Conservation (phyloP, 2,797 vertebrate genomes). For the Buphagus erythrorhynchus region DNA sequence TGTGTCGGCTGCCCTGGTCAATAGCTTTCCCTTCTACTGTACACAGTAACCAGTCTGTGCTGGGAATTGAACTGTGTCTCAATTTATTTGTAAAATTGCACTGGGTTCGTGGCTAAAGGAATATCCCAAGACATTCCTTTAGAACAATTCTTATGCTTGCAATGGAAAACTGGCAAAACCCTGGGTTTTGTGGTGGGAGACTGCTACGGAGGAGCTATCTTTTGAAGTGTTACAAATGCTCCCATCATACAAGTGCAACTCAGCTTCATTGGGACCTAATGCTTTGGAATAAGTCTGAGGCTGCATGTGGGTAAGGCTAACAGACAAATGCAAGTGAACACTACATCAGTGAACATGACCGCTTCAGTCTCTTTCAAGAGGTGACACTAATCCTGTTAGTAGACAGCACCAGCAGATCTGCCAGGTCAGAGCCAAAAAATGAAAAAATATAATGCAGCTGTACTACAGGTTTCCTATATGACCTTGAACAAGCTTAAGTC, state of each 20-base stretch:
- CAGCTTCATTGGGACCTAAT: not conserved
- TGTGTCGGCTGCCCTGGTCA: not conserved
- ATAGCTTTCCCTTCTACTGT: not conserved
- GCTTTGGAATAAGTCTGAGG: not conserved
- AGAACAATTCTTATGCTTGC: not conserved
- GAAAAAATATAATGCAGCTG: not conserved
- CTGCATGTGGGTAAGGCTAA: not conserved
- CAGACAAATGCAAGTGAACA: not conserved
- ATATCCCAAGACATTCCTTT: not conserved
- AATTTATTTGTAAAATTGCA: not conserved
- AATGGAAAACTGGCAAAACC: not conserved
- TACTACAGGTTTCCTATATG: not conserved
- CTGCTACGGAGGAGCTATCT: not conserved
- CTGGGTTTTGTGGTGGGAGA: not conserved
- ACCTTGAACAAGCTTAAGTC: not conserved
- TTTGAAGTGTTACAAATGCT: not conserved
- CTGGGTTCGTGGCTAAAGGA: not conserved
- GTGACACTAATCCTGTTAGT: not conserved
- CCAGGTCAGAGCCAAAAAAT: not conserved
- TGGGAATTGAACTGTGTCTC: not conserved
- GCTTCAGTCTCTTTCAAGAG: not conserved
- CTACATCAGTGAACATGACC: not conserved
- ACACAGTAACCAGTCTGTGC: not conserved
- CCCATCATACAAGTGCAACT: not conserved
- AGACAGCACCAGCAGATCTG: not conserved